Conservation (phyloP, 2,797 vertebrate genomes). For the Brachymystax lenok region DNA sequence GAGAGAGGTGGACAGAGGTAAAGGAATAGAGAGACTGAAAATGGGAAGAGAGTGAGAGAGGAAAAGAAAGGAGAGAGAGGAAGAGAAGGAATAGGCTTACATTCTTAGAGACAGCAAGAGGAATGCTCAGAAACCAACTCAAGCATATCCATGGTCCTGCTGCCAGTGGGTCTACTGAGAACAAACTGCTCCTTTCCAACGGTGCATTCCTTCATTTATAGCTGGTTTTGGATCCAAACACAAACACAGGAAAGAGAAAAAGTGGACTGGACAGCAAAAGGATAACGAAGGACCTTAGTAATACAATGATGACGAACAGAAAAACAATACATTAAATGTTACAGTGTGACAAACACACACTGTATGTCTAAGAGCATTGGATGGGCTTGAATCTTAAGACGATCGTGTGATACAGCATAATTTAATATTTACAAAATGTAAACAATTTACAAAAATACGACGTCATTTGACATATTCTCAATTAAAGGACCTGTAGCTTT, state of each 20-base stretch:
- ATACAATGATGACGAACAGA: neutral
- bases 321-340: neutral
- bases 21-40: neutral
- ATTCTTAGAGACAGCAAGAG: slow-evolving; percentile 13
- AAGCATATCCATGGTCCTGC: neutral
- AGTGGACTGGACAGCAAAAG: neutral
- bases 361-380: neutral
- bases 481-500: neutral
- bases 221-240: neutral
- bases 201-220: slow-evolving; percentile 17
- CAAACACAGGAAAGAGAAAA: neutral
- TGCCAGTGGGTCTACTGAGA: slow-evolving; percentile 5
- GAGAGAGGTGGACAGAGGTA: slow-evolving; percentile 3
- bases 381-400: slow-evolving; percentile 4
- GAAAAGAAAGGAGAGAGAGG: neutral
- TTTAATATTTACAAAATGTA: slow-evolving; percentile 85
- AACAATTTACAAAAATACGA: slow-evolving; percentile 50
- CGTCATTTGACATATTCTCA: slow-evolving; percentile 19
- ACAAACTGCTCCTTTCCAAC: slow-evolving; percentile 1
- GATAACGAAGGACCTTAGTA: neutral
- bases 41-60: neutral
- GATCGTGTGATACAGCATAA: slow-evolving; percentile 68
- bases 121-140: slow-evolving; percentile 9
- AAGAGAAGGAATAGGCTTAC: slow-evolving; percentile 11
- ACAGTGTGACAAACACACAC: neutral